These are phyloP conservation scores for Sitta carolinensis DNA, from an alignment of 2,797 vertebrate species.

Conservation along the genomic window DNA sequence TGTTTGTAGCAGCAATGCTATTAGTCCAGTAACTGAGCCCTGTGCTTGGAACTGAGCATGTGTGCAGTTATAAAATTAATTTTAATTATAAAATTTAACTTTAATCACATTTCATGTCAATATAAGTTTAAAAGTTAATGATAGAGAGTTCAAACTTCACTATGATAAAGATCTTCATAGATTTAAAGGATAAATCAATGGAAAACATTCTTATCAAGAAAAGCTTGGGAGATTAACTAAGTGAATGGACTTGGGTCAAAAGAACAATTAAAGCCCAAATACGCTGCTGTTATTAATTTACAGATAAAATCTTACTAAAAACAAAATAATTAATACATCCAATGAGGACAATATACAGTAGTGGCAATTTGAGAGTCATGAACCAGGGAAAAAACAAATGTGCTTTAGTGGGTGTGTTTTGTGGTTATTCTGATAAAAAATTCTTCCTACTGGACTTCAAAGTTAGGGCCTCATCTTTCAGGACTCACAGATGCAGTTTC, in stretches of 20 bases:
- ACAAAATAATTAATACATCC: background rate
- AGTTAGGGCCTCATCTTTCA: background rate
- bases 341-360: rapidly evolving
- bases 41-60: background rate
- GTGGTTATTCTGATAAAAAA: background rate
- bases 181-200: conserved; percentile 4
- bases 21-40: conserved; percentile 19
- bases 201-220: background rate
- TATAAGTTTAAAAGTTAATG: conserved; percentile 10
- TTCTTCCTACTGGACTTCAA: background rate
- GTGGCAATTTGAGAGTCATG: background rate
- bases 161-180: background rate
- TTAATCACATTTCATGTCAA: conserved; percentile 10
- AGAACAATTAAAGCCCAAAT: background rate
- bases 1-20: conserved; percentile 44
- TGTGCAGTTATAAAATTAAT: background rate
- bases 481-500: background rate
- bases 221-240: background rate
- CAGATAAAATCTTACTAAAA: background rate
- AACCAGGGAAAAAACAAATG: background rate
- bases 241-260: background rate
- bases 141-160: background rate
- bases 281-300: background rate
- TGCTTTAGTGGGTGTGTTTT: background rate
- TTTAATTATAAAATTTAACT: conserved; percentile 18